A percentile compares a stretch with the other conserved stretches of the same genome.
These are phyloP conservation scores for Laticauda laticaudata DNA, from an alignment of 2,113 vertebrate species.

Conservation along the genomic window DNA sequence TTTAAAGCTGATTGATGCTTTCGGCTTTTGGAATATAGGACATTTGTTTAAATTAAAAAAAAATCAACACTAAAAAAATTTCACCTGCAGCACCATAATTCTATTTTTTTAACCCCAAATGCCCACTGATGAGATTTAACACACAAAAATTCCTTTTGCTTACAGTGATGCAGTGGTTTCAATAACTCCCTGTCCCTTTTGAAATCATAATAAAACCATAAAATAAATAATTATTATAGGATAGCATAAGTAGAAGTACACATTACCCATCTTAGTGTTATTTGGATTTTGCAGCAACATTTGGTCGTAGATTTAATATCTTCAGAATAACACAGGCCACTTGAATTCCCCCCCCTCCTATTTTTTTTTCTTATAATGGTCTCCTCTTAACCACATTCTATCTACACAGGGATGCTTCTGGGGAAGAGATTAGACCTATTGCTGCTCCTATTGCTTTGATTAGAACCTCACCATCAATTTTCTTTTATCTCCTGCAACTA, in stretches of 20 bases:
- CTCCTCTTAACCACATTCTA: background rate
- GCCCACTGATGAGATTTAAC: background rate
- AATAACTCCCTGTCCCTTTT: background rate
- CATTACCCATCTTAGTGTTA: background rate
- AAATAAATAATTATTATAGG: background rate
- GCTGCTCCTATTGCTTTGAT: background rate
- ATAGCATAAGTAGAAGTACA: background rate
- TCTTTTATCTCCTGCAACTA: background rate
- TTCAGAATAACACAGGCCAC: background rate
- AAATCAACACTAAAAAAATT: conserved; percentile 5
- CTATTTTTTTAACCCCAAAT: background rate
- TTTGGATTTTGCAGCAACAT: background rate
- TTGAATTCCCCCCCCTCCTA: background rate
- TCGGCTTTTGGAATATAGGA: conserved; percentile 17
- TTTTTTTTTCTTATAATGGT: background rate
- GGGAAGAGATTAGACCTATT: background rate
- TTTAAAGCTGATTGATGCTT: background rate
- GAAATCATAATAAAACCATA: background rate
- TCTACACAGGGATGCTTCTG: background rate
- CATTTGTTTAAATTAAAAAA: background rate
- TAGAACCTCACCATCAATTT: background rate
- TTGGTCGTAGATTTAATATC: background rate
- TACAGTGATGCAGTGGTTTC: background rate
- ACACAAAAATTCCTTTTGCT: background rate
- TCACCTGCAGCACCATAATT: background rate